Evolutionary conservation across 2,888 invertebrate species (phyloP).

Genomic region (Branchinecta sandiegonensis): DNA sequence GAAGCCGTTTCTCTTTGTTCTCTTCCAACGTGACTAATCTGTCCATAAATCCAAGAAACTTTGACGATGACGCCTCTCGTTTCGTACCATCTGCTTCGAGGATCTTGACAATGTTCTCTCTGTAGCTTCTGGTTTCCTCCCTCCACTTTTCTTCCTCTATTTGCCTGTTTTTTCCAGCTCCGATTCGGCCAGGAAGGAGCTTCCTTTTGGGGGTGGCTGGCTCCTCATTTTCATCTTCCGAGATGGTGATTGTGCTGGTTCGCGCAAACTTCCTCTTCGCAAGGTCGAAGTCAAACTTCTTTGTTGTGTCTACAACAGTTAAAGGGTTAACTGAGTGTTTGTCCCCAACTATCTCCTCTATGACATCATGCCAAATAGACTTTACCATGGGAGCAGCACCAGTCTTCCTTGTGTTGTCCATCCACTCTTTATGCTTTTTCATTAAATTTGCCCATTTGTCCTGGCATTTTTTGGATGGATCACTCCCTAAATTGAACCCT

Average conservation of each 20-base stretch:
- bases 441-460: background rate
- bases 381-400: no score
- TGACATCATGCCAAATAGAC: constrained; percentile 1
- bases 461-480: background rate
- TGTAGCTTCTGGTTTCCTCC: constrained; percentile 4
- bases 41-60: constrained; percentile 10
- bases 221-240: constrained; percentile 8
- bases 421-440: background rate
- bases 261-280: no score
- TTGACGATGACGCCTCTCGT: constrained; percentile 1
- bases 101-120: no score
- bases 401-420: background rate
- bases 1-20: constrained; percentile 11
- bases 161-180: constrained; percentile 11
- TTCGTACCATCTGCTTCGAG: no score
- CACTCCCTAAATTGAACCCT: background rate
- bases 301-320: no score
- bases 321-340: no score
- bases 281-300: no score
- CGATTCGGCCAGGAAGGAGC: constrained; percentile 5
- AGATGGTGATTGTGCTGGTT: constrained; percentile 4
- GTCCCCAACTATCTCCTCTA: background rate
- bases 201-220: constrained; percentile 8
- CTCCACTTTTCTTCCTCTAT: constrained; percentile 7
- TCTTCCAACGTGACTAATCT: constrained; percentile 2